Base-by-base conservation (phyloP, 2,888 invertebrate genomes). In the Orthosia incerta region DNA sequence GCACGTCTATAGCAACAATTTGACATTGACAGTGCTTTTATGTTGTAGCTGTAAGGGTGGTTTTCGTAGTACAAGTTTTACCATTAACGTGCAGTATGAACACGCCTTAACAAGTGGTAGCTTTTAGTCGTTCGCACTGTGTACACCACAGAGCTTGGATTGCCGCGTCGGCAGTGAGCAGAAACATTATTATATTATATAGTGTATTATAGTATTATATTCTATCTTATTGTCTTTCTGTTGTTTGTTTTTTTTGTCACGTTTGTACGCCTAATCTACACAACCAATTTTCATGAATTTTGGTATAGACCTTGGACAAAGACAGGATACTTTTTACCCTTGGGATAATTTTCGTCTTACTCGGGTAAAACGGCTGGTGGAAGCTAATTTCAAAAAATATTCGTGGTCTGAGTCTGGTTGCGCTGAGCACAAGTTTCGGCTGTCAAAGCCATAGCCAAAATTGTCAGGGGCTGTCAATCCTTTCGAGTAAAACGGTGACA, bases 21-120 rank as follows among this genome's bases (percentile, higher is more conserved):
- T 55, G 16, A 5, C 45, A 45, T 23, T 55, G 4, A 64, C 16
- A 45, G 7, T 16, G 16, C 16, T 39, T 23, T 45, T 55, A 55
- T 45, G 20, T 53, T 45, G 51, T 39, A 39, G 39, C 4, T 18
- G 4, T 56, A 61, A 65, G 20, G 16, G 4, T 13, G 20, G 46
- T 61, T 50, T 67, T 59, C 7, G n/a, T 55, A 20, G 7, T 11
- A 23, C 20, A 60, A 60, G 13, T 59, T 50, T 48, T 11, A 18
- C 45, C 4, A 45, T n/a, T 39, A 7, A 18, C 15, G 0, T 61
- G 23, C 7, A 61, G 68, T 80, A 48, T 76, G 71, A 59, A 69
- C 46, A 39, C 26, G 61, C 39, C 68, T 31, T 73, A 61, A 77
- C 63, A 65, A 81, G 82, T 76, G 70, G 77, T 61, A 74, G 80